These are phyloP conservation scores for Meiosimyza platycephala DNA, from an alignment of 2,888 invertebrate species.

Conservation along the genomic window DNA sequence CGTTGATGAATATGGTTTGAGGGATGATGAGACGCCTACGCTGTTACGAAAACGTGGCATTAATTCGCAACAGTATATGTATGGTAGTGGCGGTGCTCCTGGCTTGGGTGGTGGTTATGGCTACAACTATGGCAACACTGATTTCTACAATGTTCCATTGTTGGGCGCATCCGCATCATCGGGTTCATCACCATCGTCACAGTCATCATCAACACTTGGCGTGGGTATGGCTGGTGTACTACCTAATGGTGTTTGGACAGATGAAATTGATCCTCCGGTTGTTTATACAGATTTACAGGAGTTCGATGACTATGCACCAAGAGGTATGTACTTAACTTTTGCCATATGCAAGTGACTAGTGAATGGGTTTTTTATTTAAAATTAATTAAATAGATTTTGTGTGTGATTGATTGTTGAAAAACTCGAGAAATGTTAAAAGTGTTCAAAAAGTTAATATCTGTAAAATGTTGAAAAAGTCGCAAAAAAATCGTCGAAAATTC, in stretches of 20 bases:
- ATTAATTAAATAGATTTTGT: too few relatives aligned
- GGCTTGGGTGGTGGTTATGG: conserved; percentile 11
- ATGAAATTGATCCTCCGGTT: conserved; percentile 61
- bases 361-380: too few relatives aligned
- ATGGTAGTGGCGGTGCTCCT: conserved; percentile 34
- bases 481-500: too few relatives aligned
- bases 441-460: too few relatives aligned
- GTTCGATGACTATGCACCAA: conserved; percentile 61
- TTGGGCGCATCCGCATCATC: background rate
- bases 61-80: conserved; percentile 54
- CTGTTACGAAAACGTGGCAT: conserved; percentile 64
- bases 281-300: conserved; percentile 61
- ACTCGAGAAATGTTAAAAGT: too few relatives aligned
- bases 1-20: conserved; percentile 40
- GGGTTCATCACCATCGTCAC: conserved; percentile 12
- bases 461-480: too few relatives aligned
- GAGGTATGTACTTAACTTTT: conserved; percentile 46
- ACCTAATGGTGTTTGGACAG: conserved; percentile 61
- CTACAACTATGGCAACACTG: conserved; percentile 34
- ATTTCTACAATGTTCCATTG: conserved; percentile 49
- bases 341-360: background rate
- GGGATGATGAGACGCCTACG: conserved; percentile 51
- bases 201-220: conserved; percentile 37
- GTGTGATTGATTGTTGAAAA: too few relatives aligned
- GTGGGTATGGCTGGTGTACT: conserved; percentile 52